Evolutionary conservation across 23 tunicate genomes (phyloP).

Genomic region (Ascidia mentula): DNA sequence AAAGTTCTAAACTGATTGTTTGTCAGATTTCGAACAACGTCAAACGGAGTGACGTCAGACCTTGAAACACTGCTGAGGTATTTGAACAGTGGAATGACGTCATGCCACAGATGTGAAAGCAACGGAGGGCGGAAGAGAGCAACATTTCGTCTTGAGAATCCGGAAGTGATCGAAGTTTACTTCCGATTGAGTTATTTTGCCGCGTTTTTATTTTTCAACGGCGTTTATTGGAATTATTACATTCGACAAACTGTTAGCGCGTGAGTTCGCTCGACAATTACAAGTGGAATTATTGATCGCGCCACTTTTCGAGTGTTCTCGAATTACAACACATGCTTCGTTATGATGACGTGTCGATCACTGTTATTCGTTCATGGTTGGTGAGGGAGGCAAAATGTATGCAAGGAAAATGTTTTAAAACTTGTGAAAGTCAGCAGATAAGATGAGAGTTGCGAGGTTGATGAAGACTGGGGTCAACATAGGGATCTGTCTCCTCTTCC

Average conservation of each 20-base stretch:
- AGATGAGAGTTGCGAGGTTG: conserved; percentile 28
- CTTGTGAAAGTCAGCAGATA: neutral
- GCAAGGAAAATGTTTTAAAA: neutral
- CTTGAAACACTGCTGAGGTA: neutral
- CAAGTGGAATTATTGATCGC: neutral
- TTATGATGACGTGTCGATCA: neutral
- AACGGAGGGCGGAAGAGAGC: neutral
- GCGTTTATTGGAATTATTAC: conserved; percentile 47
- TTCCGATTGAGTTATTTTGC: conserved; percentile 38
- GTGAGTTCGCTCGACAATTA: neutral
- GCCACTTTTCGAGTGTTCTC: neutral
- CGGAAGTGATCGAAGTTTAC: conserved; percentile 25
- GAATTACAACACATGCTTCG: neutral
- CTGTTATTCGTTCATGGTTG: neutral
- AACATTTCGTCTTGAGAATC: neutral
- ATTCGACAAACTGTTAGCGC: neutral
- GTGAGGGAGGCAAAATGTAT: neutral
- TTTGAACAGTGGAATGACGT: neutral
- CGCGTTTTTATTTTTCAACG: conserved; percentile 35
- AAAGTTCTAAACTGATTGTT: no score
- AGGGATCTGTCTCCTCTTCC: conserved; percentile 30
- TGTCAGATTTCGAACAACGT: no score
- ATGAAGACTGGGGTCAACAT: conserved; percentile 25
- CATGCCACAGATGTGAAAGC: neutral
- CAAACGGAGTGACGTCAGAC: neutral